These are phyloP conservation scores for Lepus timidus DNA, from an alignment of 2,113 vertebrate species.

Conservation along the genomic window DNA sequence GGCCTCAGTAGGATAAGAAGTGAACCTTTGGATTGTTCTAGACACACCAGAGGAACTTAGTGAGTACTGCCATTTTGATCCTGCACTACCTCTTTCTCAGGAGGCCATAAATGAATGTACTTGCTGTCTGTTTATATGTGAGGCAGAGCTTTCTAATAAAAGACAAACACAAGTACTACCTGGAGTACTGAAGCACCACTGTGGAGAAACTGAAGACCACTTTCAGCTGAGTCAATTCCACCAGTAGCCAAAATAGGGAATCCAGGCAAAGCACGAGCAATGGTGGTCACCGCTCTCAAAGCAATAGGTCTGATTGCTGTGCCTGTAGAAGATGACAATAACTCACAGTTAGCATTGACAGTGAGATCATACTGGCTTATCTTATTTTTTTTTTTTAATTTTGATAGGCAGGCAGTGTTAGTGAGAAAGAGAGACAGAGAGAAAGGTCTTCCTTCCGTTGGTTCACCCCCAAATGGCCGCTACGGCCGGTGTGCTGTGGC, in stretches of 20 bases:
- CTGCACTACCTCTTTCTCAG: background rate
- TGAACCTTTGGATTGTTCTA: background rate
- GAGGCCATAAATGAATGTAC: background rate
- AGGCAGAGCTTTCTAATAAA: background rate
- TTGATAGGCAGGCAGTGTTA: no score
- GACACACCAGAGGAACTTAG: background rate
- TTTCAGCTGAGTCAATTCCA: conserved; percentile 97
- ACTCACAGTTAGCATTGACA: background rate
- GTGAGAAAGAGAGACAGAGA: no score
- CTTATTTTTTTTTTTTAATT: no score
- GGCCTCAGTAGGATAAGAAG: background rate
- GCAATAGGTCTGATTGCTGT: conserved; percentile 95
- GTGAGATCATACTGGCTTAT: background rate
- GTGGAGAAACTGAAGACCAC: conserved; percentile 95
- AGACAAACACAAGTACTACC: conserved; percentile 85
- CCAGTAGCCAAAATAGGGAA: conserved; percentile 96
- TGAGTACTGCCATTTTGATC: background rate
- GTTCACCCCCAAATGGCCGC: no score
- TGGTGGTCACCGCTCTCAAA: conserved; percentile 93
- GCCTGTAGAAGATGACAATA: conserved; percentile 85
- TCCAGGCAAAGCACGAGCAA: conserved; percentile 92
- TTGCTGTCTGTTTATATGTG: background rate
- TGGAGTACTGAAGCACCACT: conserved; percentile 95
- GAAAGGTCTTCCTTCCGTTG: no score
- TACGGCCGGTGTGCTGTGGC: no score